phyloP scores from a whole-genome alignment of 2,113 vertebrate species.

The Hypanus sabinus region DNA sequence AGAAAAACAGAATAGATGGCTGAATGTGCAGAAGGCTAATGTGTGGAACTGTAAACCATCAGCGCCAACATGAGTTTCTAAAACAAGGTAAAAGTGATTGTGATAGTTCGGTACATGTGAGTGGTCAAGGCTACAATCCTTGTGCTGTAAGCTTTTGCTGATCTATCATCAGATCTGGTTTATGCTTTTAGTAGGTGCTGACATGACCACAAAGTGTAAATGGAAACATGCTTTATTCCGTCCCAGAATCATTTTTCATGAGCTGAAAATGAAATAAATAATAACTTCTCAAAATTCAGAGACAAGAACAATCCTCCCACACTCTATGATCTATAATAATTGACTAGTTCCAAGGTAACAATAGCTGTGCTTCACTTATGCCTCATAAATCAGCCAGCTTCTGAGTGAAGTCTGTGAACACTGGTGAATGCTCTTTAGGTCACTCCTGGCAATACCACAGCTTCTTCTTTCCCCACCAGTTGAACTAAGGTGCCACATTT shows the following conservation, averaged over 20 bases:
- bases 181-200: background rate
- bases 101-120: background rate
- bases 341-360: slow-evolving; percentile 34
- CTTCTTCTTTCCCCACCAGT: background rate
- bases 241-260: background rate
- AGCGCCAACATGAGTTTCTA: background rate
- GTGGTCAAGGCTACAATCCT: background rate
- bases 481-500: slow-evolving; percentile 2
- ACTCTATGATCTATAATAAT: slow-evolving; percentile 26
- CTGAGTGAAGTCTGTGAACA: background rate
- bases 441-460: background rate
- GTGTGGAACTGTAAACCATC: background rate
- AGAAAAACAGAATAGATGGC: background rate
- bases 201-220: slow-evolving; percentile 20
- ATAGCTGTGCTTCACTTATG: slow-evolving; percentile 12
- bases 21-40: background rate
- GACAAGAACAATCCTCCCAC: background rate
- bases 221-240: slow-evolving; percentile 18
- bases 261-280: slow-evolving; percentile 4
- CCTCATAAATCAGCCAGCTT: slow-evolving; percentile 24
- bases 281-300: slow-evolving; percentile 19
- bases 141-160: background rate
- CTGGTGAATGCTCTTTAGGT: background rate
- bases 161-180: background rate
- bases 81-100: background rate